Conservation (phyloP, 2,797 vertebrate species). For the Helostoma temminkii region DNA sequence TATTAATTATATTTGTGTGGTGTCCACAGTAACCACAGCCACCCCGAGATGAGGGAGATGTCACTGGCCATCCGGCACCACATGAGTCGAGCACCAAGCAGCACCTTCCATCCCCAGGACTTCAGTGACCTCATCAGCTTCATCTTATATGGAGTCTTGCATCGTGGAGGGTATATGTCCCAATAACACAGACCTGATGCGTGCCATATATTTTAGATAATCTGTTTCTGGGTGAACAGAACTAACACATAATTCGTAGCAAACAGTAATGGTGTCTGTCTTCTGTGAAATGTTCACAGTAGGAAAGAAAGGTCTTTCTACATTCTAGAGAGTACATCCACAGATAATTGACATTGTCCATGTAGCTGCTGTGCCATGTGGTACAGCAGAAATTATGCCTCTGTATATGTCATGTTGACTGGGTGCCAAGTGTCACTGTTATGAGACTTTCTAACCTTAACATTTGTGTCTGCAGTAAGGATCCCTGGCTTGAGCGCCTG, state of each 20-base stretch:
- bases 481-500: conserved; percentile 97
- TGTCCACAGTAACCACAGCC: conserved; percentile 88
- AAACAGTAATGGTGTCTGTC: no score
- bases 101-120: conserved; percentile 98
- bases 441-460: background rate
- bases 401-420: background rate
- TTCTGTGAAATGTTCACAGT: no score
- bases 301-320: no score
- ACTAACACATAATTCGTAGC: no score
- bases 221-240: background rate
- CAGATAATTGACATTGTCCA: no score
- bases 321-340: no score
- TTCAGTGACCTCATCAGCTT: conserved; percentile 99
- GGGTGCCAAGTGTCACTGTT: background rate
- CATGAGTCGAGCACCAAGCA: conserved; percentile 94
- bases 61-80: conserved; percentile 93
- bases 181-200: background rate
- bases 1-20: background rate
- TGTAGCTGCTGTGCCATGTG: no score
- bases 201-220: background rate
- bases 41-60: conserved; percentile 94
- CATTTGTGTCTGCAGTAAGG: conserved; percentile 85
- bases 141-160: conserved; percentile 94
- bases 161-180: conserved; percentile 90
- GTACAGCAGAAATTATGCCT: no score